Conservation (phyloP, 2,797 vertebrate species). For the Catamblyrhynchus diadema region DNA sequence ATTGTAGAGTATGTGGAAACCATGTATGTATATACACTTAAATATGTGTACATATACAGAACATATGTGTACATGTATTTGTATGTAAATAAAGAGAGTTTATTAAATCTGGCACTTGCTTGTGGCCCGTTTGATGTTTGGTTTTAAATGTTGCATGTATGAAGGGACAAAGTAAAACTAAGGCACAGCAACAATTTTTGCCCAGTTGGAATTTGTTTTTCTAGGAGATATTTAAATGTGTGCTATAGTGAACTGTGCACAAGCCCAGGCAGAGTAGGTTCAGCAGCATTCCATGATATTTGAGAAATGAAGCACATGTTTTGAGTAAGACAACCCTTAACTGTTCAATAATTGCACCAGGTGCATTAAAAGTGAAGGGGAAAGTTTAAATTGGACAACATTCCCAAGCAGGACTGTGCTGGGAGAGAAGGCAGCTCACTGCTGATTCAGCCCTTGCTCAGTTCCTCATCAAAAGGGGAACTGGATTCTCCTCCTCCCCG, state of each 20-base stretch:
- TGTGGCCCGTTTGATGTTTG: not conserved
- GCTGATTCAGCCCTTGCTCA: not conserved
- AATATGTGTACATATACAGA: slow-evolving; percentile 69
- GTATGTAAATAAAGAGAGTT: slow-evolving; percentile 82
- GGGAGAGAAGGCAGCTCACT: not conserved
- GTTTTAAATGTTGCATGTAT: not conserved
- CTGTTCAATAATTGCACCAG: not conserved
- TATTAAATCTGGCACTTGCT: slow-evolving; percentile 74
- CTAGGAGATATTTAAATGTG: not conserved
- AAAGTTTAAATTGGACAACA: not conserved
- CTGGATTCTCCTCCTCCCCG: not conserved
- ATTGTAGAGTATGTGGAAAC: slow-evolving; percentile 73
- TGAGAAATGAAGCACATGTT: rapidly evolving
- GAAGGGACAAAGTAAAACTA: not conserved
- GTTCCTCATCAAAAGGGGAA: rapidly evolving
- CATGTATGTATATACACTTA: slow-evolving; percentile 74
- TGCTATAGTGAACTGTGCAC: not conserved
- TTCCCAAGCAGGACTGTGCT: rapidly evolving
- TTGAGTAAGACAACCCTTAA: not conserved
- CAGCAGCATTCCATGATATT: not conserved
- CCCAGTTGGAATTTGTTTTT: not conserved
- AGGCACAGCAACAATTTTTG: not conserved
- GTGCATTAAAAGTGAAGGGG: not conserved
- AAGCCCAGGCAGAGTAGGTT: not conserved
- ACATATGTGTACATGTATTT: slow-evolving; percentile 72